A percentile compares a stretch with the other conserved stretches of the same genome.
These are phyloP conservation scores for Ylistrum balloti DNA, from an alignment of 1,140 invertebrate species.

Conservation along the genomic window DNA sequence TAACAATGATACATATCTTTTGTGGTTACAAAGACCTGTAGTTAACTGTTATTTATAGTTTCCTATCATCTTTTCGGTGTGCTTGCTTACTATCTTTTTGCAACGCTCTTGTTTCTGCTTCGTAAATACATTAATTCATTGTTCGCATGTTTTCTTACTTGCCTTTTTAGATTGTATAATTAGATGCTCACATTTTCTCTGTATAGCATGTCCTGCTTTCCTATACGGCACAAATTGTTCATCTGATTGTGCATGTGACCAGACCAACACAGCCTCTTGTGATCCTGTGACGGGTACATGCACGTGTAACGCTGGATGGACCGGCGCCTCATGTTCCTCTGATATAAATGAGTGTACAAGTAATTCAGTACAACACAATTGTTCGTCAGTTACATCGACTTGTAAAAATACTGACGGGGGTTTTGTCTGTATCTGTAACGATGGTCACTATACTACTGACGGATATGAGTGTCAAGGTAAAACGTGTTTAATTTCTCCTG, in stretches of 20 bases:
- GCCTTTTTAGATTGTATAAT: no score
- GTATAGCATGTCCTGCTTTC: slow-evolving; percentile 48
- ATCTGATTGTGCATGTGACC: slow-evolving; percentile 46
- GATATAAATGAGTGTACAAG: slow-evolving; percentile 49
- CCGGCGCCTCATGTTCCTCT: slow-evolving; percentile 41
- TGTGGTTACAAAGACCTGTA: no score
- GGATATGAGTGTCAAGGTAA: slow-evolving; percentile 41
- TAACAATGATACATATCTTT: no score
- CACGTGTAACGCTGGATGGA: slow-evolving; percentile 52
- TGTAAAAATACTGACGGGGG: slow-evolving; percentile 54
- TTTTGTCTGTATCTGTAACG: slow-evolving; percentile 52
- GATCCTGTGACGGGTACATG: slow-evolving; percentile 48
- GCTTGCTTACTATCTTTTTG: no score
- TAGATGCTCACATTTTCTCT: background rate
- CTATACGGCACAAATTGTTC: slow-evolving; percentile 42
- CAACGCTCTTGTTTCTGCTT: no score
- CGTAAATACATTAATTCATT: no score
- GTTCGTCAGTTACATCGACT: slow-evolving; percentile 41
- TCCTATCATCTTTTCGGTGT: no score
- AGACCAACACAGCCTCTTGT: slow-evolving; percentile 46
- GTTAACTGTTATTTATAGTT: no score
- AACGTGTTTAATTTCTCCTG: no score
- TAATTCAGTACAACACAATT: background rate
- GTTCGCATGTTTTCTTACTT: no score
- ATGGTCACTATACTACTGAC: slow-evolving; percentile 42